phyloP scores from a whole-genome alignment of 2,888 invertebrate species.

The Formica aserva region DNA sequence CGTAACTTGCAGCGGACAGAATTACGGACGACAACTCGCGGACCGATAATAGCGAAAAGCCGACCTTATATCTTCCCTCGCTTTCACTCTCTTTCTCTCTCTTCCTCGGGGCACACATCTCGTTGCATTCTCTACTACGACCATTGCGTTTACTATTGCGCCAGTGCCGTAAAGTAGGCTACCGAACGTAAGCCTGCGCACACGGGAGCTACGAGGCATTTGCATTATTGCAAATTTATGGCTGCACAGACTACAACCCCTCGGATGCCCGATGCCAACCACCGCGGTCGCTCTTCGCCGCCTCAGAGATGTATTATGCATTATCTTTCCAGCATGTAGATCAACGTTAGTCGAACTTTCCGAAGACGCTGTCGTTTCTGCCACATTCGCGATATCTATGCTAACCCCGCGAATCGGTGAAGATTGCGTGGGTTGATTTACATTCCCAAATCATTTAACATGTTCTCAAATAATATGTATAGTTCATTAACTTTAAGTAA shows the following conservation, averaged over 20 bases:
- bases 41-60: slow-evolving; percentile 59
- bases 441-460: slow-evolving; percentile 56
- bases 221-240: slow-evolving; percentile 85
- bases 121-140: slow-evolving; percentile 64
- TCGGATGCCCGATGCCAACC: slow-evolving; percentile 57
- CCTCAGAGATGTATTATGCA: slow-evolving; percentile 84
- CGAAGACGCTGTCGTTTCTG: slow-evolving; percentile 69
- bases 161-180: slow-evolving; percentile 78
- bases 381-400: slow-evolving; percentile 63
- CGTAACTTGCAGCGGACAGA: slow-evolving; percentile 38
- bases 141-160: slow-evolving; percentile 59
- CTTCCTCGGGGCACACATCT: slow-evolving; percentile 60
- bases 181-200: slow-evolving; percentile 75
- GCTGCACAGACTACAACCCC: slow-evolving; percentile 76
- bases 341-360: slow-evolving; percentile 83
- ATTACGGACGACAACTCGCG: slow-evolving; percentile 32
- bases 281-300: slow-evolving; percentile 72
- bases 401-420: slow-evolving; percentile 41
- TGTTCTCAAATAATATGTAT: background rate
- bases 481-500: background rate
- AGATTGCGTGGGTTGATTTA: slow-evolving; percentile 59
- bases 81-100: background rate
- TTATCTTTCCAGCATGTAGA: slow-evolving; percentile 85
- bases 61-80: background rate
- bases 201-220: slow-evolving; percentile 78